Conservation (phyloP, 2,113 vertebrate species). For the Zapornia atra region DNA sequence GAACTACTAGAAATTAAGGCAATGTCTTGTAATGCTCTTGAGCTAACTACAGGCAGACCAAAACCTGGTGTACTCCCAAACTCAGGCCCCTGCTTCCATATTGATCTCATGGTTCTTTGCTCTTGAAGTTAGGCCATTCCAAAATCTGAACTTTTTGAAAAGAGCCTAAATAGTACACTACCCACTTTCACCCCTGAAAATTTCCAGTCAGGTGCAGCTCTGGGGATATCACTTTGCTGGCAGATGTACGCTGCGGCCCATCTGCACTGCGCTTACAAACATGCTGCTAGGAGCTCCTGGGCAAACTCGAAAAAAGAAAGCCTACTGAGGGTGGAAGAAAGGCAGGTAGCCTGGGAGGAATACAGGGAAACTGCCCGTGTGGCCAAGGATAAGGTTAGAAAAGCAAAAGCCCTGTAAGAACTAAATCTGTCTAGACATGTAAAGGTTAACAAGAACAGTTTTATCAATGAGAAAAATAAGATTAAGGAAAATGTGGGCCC, state of each 20-base stretch:
- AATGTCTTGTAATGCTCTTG: background rate
- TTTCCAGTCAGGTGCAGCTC: background rate
- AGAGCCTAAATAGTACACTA: background rate
- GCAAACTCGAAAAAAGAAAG: no score
- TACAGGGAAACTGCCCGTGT: no score
- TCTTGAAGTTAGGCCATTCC: background rate
- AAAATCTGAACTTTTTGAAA: background rate
- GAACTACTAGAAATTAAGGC: background rate
- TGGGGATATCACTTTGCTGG: background rate
- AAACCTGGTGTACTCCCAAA: background rate
- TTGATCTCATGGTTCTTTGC: background rate
- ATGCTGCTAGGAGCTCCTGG: no score
- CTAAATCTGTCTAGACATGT: no score
- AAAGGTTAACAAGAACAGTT: no score
- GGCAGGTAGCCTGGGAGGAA: no score
- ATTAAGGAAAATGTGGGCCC: no score
- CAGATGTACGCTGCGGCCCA: accelerated
- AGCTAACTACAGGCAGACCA: background rate
- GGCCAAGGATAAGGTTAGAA: no score
- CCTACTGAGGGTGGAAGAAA: no score
- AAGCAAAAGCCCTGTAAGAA: no score
- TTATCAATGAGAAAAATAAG: no score
- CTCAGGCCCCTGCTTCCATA: background rate
- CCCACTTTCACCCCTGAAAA: background rate
- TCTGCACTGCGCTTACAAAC: background rate